A percentile compares a stretch with the other conserved stretches of the same genome.
These are phyloP conservation scores for Passerculus sandwichensis DNA, from an alignment of 2,797 vertebrate genomes.

Conservation along the genomic window DNA sequence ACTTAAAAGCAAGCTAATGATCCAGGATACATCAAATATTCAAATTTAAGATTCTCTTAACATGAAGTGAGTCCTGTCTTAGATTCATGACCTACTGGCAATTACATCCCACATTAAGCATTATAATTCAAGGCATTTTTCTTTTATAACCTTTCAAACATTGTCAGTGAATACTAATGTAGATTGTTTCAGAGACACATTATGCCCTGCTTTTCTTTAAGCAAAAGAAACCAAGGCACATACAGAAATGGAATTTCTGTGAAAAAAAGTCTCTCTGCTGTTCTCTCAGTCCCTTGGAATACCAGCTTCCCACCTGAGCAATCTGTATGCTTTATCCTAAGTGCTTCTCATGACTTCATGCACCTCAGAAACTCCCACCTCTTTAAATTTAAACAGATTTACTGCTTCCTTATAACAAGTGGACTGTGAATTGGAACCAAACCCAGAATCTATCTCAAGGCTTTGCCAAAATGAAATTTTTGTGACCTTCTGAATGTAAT, in stretches of 20 bases:
- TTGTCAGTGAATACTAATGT: neutral
- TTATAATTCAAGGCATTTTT: conserved; percentile 32
- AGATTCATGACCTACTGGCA: conserved; percentile 33
- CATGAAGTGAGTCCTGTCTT: neutral
- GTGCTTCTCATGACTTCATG: neutral
- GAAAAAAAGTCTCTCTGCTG: neutral
- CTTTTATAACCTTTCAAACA: conserved; percentile 18
- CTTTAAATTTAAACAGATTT: neutral
- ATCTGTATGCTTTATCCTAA: neutral
- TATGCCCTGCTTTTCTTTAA: neutral
- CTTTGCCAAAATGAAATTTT: neutral
- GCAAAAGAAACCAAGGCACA: neutral
- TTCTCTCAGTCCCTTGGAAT: neutral
- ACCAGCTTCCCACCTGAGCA: neutral
- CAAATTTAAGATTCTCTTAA: conserved; percentile 12
- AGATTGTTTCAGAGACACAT: neutral
- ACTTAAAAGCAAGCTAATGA: conserved; percentile 45
- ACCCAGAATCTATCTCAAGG: neutral
- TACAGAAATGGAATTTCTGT: neutral
- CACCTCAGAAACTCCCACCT: neutral
- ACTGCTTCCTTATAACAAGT: neutral
- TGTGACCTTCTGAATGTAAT: neutral
- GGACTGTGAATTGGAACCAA: neutral
- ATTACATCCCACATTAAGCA: conserved; percentile 33
- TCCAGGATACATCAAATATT: neutral